phyloP scores from a whole-genome alignment of 23 tunicate genomes.

The Aplidium turbinatum region DNA sequence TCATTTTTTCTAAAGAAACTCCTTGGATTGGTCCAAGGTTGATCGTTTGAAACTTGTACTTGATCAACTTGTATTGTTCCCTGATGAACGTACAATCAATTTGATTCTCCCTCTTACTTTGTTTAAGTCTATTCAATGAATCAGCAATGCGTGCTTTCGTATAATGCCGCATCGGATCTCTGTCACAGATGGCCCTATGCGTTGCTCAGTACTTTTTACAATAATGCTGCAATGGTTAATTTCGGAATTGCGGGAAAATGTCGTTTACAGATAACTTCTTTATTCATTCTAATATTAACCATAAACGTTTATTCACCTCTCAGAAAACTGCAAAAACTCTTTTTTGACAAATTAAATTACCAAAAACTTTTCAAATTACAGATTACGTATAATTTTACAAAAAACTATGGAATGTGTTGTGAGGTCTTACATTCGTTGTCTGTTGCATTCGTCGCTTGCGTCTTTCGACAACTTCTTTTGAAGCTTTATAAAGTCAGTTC shows the following conservation, averaged over 20 bases:
- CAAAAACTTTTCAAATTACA: not conserved
- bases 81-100: too few species aligned
- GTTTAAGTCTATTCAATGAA: too few species aligned
- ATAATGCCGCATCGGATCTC: too few species aligned
- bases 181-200: too few species aligned
- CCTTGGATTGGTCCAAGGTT: conserved; percentile 44
- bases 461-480: conserved; percentile 14
- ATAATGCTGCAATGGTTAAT: too few species aligned
- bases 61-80: conserved; percentile 56
- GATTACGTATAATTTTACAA: not conserved
- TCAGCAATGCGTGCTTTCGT: too few species aligned
- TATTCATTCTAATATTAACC: too few species aligned
- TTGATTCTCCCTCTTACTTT: too few species aligned
- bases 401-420: not conserved
- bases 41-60: conserved; percentile 63
- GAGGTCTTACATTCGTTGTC: conserved; percentile 9
- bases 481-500: not conserved
- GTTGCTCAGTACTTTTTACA: too few species aligned
- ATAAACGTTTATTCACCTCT: not conserved
- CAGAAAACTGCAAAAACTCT: too few species aligned
- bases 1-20: conserved; percentile 67
- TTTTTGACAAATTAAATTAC: not conserved
- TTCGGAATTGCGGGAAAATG: too few species aligned
- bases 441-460: conserved; percentile 2
- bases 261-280: too few species aligned